Conservation (phyloP, 2,113 vertebrate genomes). For the Microcebus jonahi region DNA sequence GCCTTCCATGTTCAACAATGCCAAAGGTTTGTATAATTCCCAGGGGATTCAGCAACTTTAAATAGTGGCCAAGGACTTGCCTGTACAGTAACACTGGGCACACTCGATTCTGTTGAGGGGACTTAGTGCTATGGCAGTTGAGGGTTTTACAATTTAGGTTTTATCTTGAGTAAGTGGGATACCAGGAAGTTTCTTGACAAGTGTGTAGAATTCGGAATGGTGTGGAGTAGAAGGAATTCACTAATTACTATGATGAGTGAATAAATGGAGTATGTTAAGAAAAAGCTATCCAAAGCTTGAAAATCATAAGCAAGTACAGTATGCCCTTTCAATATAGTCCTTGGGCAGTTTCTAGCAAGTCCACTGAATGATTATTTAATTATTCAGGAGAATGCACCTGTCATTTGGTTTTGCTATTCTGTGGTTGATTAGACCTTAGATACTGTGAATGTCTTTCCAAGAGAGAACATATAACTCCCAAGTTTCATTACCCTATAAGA, state of each 20-base stretch:
- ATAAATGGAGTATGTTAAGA: background rate
- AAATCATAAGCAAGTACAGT: background rate
- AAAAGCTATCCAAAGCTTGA: background rate
- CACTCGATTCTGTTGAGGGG: accelerated
- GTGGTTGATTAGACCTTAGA: background rate
- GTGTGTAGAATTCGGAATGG: background rate
- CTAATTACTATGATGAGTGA: background rate
- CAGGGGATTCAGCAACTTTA: background rate
- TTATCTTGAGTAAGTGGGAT: background rate
- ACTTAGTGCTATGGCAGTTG: background rate
- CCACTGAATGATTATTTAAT: background rate
- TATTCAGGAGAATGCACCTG: background rate
- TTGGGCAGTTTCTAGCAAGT: background rate
- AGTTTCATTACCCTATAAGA: background rate
- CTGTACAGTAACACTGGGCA: accelerated
- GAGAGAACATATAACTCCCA: background rate
- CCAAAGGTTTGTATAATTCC: background rate
- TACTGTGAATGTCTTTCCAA: background rate
- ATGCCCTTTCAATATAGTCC: background rate
- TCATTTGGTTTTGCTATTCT: background rate
- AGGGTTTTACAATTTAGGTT: background rate
- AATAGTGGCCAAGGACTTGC: background rate
- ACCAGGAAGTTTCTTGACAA: background rate
- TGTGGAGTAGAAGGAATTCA: background rate
- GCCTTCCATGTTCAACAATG: too few species aligned